These are phyloP conservation scores for Heliconius ismenius DNA, from an alignment of 2,888 invertebrate genomes.

Conservation along the genomic window DNA sequence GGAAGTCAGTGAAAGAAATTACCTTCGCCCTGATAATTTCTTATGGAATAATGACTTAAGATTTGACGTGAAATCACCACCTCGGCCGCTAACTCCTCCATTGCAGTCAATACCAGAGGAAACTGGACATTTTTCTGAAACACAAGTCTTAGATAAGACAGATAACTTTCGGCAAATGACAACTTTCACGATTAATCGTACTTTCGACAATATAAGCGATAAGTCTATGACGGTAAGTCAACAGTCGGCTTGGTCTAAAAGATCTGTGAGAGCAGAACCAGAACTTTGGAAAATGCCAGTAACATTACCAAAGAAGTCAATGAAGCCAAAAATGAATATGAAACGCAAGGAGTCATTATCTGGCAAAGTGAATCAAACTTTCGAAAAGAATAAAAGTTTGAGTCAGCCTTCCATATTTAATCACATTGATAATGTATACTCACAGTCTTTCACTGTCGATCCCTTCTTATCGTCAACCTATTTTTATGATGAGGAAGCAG, in stretches of 20 bases:
- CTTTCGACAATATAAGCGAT: slow-evolving; percentile 64
- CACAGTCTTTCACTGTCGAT: slow-evolving; percentile 81
- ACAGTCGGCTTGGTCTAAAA: slow-evolving; percentile 69
- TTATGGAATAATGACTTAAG: slow-evolving; percentile 66
- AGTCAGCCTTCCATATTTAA: slow-evolving; percentile 69
- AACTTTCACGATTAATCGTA: slow-evolving; percentile 73
- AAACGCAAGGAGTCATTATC: slow-evolving; percentile 55
- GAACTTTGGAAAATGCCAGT: slow-evolving; percentile 71
- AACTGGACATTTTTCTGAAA: slow-evolving; percentile 64
- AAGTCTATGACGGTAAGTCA: slow-evolving; percentile 51
- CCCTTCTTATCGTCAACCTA: slow-evolving; percentile 85
- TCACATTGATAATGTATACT: slow-evolving; percentile 71
- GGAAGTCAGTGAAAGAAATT: slow-evolving; percentile 55
- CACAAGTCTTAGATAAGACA: slow-evolving; percentile 62
- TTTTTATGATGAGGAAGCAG: slow-evolving; percentile 85
- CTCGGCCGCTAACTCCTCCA: slow-evolving; percentile 68
- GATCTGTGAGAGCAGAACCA: slow-evolving; percentile 63
- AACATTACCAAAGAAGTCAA: slow-evolving; percentile 55
- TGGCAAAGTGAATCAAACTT: slow-evolving; percentile 55
- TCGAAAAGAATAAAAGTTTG: slow-evolving; percentile 69
- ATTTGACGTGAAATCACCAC: slow-evolving; percentile 62
- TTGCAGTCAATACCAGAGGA: slow-evolving; percentile 79
- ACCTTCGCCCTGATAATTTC: slow-evolving; percentile 57
- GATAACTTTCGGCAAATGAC: slow-evolving; percentile 54
- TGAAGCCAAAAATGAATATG: slow-evolving; percentile 51